Evolutionary conservation across 1,140 invertebrate species (phyloP), one percentile per base, ranked within the genome.

Genomic region (Dendroctonus ponderosae): DNA sequence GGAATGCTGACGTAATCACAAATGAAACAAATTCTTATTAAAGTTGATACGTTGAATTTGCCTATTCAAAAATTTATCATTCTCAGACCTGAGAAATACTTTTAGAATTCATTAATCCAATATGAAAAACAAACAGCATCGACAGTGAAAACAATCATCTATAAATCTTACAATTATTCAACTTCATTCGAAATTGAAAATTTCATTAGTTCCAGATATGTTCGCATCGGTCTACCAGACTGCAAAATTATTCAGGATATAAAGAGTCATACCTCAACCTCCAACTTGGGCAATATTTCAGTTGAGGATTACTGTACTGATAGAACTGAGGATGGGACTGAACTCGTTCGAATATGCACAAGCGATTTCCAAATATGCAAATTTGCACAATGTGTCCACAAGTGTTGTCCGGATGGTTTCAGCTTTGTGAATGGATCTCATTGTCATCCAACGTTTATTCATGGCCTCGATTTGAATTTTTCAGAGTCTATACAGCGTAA

Each of bases 361-460:
- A 66, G 65, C 52, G 50, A 54, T 63, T 67, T 51, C 15, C 58
- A 70, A 14, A 51, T 70, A 39, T 71, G 71, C 44, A 46, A 71
- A 11, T 52, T n/a, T 7, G 62, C 62, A 9, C 43, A 63, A 43
- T 76, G 75, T 56, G 53, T 75, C 11, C 64, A 59, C 40, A 76
- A 76, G 68, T 75, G 75, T 62, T 76, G 75, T 61, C 69, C 67
- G 3, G 74, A 75, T 56, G 73, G 73, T 6, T 51, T 72, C 26
- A 69, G 68, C 63, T 75, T 72, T 52, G 61, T 71, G 5, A 69
- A 71, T 46, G 71, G 70, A 14, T 69, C 69, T 6, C 49, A 67
- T 57, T 75, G 68, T 57, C 12, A 57, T n/a, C 37, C 64, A 37
- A 71, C 66, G 37, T 71, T 52, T 48, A 26, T 54, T 26, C 49